Conservation (phyloP, 1,140 invertebrate species). For the Lordiphosa mommai region DNA sequence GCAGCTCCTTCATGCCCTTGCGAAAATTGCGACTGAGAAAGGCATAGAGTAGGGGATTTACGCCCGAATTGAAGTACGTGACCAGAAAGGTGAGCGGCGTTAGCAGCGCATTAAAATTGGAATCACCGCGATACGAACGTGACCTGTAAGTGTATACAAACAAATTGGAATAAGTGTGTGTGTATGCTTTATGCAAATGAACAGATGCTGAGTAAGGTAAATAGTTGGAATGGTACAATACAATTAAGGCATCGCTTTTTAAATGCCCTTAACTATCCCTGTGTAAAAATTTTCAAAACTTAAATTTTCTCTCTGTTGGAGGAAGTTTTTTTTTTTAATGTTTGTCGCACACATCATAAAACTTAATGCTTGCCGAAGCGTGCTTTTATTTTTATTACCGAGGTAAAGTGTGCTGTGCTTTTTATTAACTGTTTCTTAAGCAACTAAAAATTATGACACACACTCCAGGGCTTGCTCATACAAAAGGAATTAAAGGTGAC, state of each 20-base stretch:
- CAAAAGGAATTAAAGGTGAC: too few relatives aligned
- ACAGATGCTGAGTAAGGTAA: slow-evolving; percentile 18
- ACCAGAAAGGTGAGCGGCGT: slow-evolving; percentile 91
- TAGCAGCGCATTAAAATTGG: slow-evolving; percentile 86
- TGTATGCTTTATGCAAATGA: slow-evolving; percentile 30
- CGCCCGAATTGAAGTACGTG: slow-evolving; percentile 91
- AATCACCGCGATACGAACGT: slow-evolving; percentile 83
- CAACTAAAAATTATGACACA: too few relatives aligned
- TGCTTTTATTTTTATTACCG: too few relatives aligned
- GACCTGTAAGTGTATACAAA: slow-evolving; percentile 81
- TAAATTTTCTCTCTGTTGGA: too few relatives aligned
- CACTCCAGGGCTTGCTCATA: too few relatives aligned
- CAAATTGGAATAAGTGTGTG: slow-evolving; percentile 29
- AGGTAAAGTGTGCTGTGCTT: too few relatives aligned
- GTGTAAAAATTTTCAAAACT: too few relatives aligned
- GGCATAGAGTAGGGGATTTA: slow-evolving; percentile 92
- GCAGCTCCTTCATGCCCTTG: slow-evolving; percentile 85
- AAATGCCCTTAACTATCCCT: not conserved
- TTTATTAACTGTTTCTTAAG: too few relatives aligned
- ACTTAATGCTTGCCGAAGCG: too few relatives aligned
- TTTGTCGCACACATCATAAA: too few relatives aligned
- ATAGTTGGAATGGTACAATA: not conserved
- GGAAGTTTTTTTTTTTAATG: too few relatives aligned
- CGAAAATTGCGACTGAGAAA: slow-evolving; percentile 90
- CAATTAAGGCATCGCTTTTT: not conserved